Conservation (phyloP, 2,797 vertebrate genomes). For the Columba guinea region DNA sequence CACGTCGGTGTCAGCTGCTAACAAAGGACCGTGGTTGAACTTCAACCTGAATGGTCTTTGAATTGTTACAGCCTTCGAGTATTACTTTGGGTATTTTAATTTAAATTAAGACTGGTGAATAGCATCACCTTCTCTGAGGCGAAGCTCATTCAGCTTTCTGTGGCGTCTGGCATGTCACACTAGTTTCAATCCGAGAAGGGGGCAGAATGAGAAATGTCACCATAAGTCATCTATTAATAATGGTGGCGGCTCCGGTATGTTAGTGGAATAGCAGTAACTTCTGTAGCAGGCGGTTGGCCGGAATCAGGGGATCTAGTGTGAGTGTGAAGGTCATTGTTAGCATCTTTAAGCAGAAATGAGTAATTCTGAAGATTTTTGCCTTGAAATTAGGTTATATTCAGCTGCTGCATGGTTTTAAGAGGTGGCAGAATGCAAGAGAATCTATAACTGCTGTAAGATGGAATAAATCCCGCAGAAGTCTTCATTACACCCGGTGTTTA, state of each 20-base stretch:
- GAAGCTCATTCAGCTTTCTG: not conserved
- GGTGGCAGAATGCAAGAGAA: fast-evolving
- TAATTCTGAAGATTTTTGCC: not conserved
- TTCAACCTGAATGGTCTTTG: not conserved
- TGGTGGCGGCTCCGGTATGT: not conserved
- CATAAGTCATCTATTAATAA: not conserved
- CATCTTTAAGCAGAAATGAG: not conserved
- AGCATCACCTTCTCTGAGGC: fast-evolving
- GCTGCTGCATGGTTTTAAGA: not conserved
- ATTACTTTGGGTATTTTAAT: not conserved
- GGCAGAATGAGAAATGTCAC: not conserved
- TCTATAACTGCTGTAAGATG: fast-evolving
- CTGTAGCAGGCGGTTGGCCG: not conserved
- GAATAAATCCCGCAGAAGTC: not conserved
- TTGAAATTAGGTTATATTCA: not conserved
- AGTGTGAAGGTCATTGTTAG: not conserved
- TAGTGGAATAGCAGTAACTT: not conserved
- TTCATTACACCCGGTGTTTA: fast-evolving
- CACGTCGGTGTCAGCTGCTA: not conserved
- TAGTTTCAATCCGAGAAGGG: not conserved
- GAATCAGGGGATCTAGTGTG: fast-evolving
- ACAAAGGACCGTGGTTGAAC: not conserved
- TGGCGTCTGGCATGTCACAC: fast-evolving
- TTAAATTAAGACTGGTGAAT: not conserved
- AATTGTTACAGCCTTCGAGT: fast-evolving